Evolutionary conservation across 2,888 invertebrate genomes (phyloP).

Genomic region (Ochropacha duplaris): DNA sequence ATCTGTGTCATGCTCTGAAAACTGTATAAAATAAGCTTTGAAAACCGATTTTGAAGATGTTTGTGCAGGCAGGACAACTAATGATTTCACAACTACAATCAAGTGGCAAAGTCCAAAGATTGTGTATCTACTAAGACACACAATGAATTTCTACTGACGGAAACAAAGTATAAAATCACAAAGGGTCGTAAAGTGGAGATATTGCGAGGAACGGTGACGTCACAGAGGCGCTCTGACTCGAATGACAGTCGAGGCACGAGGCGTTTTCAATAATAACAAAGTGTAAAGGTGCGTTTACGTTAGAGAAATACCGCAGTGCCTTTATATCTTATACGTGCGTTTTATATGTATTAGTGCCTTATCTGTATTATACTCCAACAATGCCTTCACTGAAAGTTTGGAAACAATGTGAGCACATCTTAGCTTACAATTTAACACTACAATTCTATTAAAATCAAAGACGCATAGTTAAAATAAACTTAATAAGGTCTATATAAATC

Average conservation of each 20-base stretch:
- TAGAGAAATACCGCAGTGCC: background rate
- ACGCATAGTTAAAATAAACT: no score
- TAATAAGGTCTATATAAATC: no score
- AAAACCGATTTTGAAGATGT: no score
- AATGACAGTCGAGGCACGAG: background rate
- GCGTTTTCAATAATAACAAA: conserved; percentile 1
- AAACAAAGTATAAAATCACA: conserved; percentile 9
- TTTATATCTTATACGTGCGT: background rate
- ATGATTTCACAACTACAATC: background rate
- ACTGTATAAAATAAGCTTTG: no score
- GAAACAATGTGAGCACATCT: no score
- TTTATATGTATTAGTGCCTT: no score
- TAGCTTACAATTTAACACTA: no score
- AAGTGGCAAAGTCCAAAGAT: background rate
- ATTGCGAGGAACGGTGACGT: conserved; percentile 17
- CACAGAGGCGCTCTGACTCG: conserved; percentile 7
- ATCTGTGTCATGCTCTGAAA: no score
- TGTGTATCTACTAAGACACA: background rate
- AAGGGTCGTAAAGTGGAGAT: conserved; percentile 8
- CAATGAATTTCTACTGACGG: conserved; percentile 3
- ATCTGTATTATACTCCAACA: no score
- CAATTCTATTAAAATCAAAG: no score
- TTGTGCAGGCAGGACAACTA: background rate
- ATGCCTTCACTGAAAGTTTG: no score
- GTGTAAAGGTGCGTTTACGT: background rate